Conservation (phyloP, 2,888 invertebrate species). For the Drosophila quinaria region DNA sequence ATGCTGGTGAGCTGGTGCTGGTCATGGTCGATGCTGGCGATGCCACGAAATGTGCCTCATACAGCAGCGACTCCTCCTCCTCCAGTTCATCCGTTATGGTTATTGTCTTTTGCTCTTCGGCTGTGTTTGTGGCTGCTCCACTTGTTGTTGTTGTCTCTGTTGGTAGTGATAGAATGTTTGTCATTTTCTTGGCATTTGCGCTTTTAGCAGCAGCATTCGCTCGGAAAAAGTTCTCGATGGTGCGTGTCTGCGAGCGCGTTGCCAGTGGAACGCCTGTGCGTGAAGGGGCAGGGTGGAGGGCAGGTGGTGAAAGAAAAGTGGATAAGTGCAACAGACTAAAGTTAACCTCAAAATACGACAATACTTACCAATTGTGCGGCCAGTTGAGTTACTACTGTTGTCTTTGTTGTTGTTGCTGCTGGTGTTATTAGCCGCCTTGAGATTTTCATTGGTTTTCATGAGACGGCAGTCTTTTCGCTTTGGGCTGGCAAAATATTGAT, state of each 20-base stretch:
- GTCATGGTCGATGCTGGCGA: constrained; percentile 43
- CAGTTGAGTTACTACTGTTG: constrained; percentile 41
- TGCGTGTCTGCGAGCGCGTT: constrained; percentile 83
- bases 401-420: constrained; percentile 35
- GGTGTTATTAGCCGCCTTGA: constrained; percentile 33
- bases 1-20: constrained; percentile 55
- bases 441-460: constrained; percentile 75
- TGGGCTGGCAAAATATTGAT: constrained; percentile 85
- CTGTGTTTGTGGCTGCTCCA: constrained; percentile 8
- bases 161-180: constrained; percentile 25
- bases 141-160: constrained; percentile 20
- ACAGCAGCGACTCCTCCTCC: constrained; percentile 53
- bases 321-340: constrained; percentile 18
- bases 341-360: constrained; percentile 46
- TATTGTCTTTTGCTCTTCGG: constrained; percentile 67
- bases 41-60: constrained; percentile 53
- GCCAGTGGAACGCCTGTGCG: constrained; percentile 79
- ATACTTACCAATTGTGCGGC: constrained; percentile 77
- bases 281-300: background rate
- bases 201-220: constrained; percentile 73
- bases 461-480: constrained; percentile 86
- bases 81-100: constrained; percentile 46
- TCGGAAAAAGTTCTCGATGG: constrained; percentile 84
- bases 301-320: background rate
- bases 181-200: constrained; percentile 41